These are phyloP conservation scores for Neopipo cinnamomea DNA, from an alignment of 2,113 vertebrate genomes.

Conservation along the genomic window DNA sequence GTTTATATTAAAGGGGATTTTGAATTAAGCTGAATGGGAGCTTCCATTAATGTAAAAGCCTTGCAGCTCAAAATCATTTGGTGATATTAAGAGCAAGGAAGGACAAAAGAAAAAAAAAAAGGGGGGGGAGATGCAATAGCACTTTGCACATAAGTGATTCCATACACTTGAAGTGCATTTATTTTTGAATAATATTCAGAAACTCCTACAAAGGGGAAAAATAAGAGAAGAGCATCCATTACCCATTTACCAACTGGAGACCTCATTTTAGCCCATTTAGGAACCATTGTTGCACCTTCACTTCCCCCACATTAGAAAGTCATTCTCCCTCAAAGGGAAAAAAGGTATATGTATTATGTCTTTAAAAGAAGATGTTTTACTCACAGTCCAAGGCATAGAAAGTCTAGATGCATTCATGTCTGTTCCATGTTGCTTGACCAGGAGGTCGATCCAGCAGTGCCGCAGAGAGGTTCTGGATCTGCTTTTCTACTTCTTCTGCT, in stretches of 20 bases:
- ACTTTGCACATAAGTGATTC: conserved; percentile 13
- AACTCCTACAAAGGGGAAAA: neutral
- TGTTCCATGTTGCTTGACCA: neutral
- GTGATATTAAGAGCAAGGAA: neutral
- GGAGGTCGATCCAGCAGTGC: neutral
- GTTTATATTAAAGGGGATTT: neutral
- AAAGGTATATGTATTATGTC: fast-evolving
- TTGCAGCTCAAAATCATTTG: neutral
- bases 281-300: neutral
- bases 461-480: neutral
- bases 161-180: conserved; percentile 12
- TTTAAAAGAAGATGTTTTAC: neutral
- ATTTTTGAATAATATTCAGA: neutral
- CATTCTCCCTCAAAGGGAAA: neutral
- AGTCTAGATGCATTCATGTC: neutral
- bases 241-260: neutral
- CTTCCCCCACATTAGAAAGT: neutral
- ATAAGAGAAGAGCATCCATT: neutral
- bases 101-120: neutral
- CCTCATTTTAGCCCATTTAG: conserved; percentile 18
- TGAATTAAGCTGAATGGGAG: neutral
- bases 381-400: neutral
- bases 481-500: neutral
- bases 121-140: neutral
- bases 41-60: conserved; percentile 19